Evolutionary conservation across 2,113 vertebrate genomes (phyloP).

Genomic region (Xiphorhynchus elegans): DNA sequence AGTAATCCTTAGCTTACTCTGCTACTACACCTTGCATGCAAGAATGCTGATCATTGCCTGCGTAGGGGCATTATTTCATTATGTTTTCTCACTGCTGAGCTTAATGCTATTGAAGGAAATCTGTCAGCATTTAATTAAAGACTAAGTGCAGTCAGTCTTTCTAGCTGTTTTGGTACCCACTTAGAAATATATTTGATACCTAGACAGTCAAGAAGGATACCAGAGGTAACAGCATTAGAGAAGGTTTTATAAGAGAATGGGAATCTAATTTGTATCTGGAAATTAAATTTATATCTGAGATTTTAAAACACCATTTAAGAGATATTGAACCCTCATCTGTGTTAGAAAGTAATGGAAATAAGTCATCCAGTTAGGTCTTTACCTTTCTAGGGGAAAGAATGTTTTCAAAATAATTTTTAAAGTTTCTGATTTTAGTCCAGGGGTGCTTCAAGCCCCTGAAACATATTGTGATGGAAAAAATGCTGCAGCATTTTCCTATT

Average conservation of each 20-base stretch:
- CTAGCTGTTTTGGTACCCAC: conserved; percentile 28
- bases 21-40: conserved; percentile 37
- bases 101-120: conserved; percentile 40
- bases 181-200: conserved; percentile 29
- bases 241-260: conserved; percentile 22
- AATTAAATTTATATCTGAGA: conserved; percentile 56
- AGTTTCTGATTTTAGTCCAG: not conserved
- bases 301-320: conserved; percentile 11
- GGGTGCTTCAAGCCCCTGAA: not conserved
- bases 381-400: not conserved
- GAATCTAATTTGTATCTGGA: conserved; percentile 56
- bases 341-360: not conserved
- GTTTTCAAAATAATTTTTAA: not conserved
- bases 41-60: conserved; percentile 7
- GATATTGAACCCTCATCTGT: not conserved
- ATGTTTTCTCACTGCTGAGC: conserved; percentile 39
- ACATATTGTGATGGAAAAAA: not conserved
- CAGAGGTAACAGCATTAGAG: conserved; percentile 37
- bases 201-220: conserved; percentile 2
- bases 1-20: conserved; percentile 37
- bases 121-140: conserved; percentile 62
- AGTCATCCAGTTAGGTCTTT: not conserved
- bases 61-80: conserved; percentile 26
- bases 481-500: not conserved
- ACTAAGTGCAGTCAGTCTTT: conserved; percentile 42